Percentiles rank a stretch among this genome's conserved stretches.
Evolutionary conservation across 2,888 invertebrate genomes (phyloP).

Genomic region (Ormia ochracea): DNA sequence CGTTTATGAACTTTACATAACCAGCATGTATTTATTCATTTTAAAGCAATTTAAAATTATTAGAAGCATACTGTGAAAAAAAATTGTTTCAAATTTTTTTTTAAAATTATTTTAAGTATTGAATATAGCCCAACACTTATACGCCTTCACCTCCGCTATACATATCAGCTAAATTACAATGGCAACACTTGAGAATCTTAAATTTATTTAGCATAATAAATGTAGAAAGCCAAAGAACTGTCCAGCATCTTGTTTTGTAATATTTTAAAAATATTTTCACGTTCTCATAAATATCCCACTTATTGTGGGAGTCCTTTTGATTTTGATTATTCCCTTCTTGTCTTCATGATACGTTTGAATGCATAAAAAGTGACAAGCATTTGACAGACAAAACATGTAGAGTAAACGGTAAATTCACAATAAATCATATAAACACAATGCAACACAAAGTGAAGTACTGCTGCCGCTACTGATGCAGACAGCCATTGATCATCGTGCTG

Average conservation of each 20-base stretch:
- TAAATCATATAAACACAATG: conserved; percentile 51
- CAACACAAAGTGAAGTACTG: background rate
- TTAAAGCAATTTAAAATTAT: too few species aligned
- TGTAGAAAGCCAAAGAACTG: background rate
- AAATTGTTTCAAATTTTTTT: too few species aligned
- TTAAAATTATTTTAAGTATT: too few species aligned
- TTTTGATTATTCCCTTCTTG: background rate
- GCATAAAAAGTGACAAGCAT: conserved; percentile 55
- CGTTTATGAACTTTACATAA: background rate
- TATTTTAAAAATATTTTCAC: conserved; percentile 14
- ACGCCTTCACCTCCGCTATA: too few species aligned
- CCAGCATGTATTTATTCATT: too few species aligned
- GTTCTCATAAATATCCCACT: conserved; percentile 6
- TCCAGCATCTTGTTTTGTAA: background rate
- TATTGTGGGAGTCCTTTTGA: conserved; percentile 33
- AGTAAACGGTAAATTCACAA: conserved; percentile 53
- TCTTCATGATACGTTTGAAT: conserved; percentile 5
- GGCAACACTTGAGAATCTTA: background rate
- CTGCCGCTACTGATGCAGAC: background rate
- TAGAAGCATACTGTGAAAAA: too few species aligned
- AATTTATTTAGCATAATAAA: conserved; percentile 4
- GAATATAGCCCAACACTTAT: background rate
- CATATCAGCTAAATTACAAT: background rate
- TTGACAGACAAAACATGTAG: conserved; percentile 53
- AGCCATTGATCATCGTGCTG: conserved; percentile 33